Conservation (phyloP, 1,140 invertebrate species). For the Penaeus chinensis region DNA sequence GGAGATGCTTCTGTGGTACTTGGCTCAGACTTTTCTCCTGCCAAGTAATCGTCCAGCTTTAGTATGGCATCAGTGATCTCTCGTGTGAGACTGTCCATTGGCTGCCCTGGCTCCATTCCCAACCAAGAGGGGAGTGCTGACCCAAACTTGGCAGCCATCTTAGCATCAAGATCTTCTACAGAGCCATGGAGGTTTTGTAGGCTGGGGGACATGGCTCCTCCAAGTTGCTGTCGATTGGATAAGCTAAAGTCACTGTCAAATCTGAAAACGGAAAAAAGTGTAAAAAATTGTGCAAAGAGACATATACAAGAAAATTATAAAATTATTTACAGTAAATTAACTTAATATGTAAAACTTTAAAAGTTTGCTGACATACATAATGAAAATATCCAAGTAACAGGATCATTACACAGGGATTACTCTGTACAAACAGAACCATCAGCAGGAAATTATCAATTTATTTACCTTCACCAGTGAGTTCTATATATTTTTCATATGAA, state of each 20-base stretch:
- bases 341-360: too few relatives aligned
- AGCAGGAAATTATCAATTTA: too few relatives aligned
- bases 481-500: neutral
- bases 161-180: slow-evolving; percentile 68
- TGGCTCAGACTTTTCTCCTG: slow-evolving; percentile 74
- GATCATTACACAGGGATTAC: too few relatives aligned
- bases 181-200: slow-evolving; percentile 74
- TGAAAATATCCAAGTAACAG: too few relatives aligned
- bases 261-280: slow-evolving; percentile 31
- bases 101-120: slow-evolving; percentile 70
- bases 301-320: too few relatives aligned
- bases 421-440: too few relatives aligned
- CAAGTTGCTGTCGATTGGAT: slow-evolving; percentile 48
- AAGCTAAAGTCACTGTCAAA: slow-evolving; percentile 63
- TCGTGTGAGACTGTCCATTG: slow-evolving; percentile 69
- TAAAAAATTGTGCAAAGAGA: neutral
- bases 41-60: slow-evolving; percentile 76
- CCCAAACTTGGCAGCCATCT: slow-evolving; percentile 67
- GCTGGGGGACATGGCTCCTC: slow-evolving; percentile 68
- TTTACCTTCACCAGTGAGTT: too few relatives aligned
- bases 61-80: slow-evolving; percentile 76
- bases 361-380: too few relatives aligned
- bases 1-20: slow-evolving; percentile 72
- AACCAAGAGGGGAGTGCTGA: slow-evolving; percentile 70
- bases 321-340: too few relatives aligned